Evolutionary conservation across 2,797 vertebrate species (phyloP).

Genomic region (Decapterus maruadsi): DNA sequence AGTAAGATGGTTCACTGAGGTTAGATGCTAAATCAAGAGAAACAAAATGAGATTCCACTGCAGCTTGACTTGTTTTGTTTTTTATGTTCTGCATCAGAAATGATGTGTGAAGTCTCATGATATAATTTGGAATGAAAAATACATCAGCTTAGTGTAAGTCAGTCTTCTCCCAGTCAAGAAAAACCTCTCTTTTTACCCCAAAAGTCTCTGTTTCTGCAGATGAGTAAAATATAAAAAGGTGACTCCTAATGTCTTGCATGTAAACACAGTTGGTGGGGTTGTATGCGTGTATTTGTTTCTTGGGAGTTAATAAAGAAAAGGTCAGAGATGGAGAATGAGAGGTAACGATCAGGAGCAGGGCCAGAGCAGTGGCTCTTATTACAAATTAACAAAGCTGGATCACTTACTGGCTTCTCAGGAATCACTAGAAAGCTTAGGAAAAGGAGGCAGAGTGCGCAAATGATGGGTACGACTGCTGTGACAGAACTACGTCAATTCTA

Average conservation of each 20-base stretch:
- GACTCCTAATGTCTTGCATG: not conserved
- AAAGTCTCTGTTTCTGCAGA: not conserved
- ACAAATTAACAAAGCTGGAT: slow-evolving; percentile 82
- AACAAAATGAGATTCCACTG: not conserved
- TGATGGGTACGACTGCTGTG: not conserved
- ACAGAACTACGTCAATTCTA: slow-evolving; percentile 7
- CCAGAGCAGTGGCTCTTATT: slow-evolving; percentile 61
- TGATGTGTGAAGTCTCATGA: not conserved
- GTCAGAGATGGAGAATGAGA: slow-evolving; percentile 41
- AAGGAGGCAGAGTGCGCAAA: slow-evolving; percentile 30
- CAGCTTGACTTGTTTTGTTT: not conserved
- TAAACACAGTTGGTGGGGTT: slow-evolving; percentile 19
- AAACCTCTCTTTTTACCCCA: not conserved
- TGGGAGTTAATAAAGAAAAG: slow-evolving; percentile 45
- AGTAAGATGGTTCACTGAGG: not conserved
- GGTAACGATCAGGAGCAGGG: slow-evolving; percentile 20
- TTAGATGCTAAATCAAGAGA: not conserved
- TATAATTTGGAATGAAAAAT: not conserved
- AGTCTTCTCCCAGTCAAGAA: not conserved
- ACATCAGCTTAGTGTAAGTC: not conserved
- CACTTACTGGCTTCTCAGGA: slow-evolving; percentile 76
- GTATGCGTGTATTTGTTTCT: slow-evolving; percentile 6
- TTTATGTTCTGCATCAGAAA: not conserved
- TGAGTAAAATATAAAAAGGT: not conserved
- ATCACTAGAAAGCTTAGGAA: slow-evolving; percentile 71